These are phyloP conservation scores for Hippocampus comes DNA, from an alignment of 2,113 vertebrate species.

Conservation along the genomic window DNA sequence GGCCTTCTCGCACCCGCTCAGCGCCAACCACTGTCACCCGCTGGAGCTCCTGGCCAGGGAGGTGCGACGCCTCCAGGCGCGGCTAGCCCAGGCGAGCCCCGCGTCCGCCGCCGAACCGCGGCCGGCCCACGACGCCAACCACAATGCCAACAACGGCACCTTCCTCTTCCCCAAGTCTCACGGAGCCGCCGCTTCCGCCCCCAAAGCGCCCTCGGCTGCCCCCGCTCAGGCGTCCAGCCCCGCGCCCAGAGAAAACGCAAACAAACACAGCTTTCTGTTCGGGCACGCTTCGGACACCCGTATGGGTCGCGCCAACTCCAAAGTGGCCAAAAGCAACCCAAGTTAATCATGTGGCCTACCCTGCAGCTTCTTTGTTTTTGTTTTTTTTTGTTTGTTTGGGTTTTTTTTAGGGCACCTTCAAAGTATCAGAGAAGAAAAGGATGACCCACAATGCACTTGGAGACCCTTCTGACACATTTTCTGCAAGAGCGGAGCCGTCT, in stretches of 20 bases:
- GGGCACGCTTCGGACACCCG: constrained; percentile 55
- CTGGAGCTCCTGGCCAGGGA: constrained; percentile 71
- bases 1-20: constrained; percentile 73
- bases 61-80: constrained; percentile 70
- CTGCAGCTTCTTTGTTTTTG: background rate
- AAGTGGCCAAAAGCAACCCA: constrained; percentile 59
- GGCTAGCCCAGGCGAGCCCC: constrained; percentile 38
- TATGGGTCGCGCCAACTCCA: constrained; percentile 46
- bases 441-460: constrained; percentile 1
- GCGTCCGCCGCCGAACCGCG: constrained; percentile 21
- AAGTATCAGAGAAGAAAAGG: too few relatives aligned
- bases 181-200: constrained; percentile 17
- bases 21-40: constrained; percentile 66
- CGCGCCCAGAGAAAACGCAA: constrained; percentile 31
- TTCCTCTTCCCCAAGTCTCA: constrained; percentile 70
- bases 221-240: background rate
- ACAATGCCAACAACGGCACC: constrained; percentile 73
- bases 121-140: constrained; percentile 62
- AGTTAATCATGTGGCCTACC: background rate
- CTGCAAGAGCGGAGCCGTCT: background rate
- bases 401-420: too few relatives aligned
- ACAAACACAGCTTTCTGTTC: constrained; percentile 76
- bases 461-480: background rate
- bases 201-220: constrained; percentile 20
- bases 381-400: too few relatives aligned